A percentile compares a stretch with the other conserved stretches of the same genome.
Conservation (phyloP, 1,140 invertebrate genomes). For the Pygmarrhopalites habei region DNA sequence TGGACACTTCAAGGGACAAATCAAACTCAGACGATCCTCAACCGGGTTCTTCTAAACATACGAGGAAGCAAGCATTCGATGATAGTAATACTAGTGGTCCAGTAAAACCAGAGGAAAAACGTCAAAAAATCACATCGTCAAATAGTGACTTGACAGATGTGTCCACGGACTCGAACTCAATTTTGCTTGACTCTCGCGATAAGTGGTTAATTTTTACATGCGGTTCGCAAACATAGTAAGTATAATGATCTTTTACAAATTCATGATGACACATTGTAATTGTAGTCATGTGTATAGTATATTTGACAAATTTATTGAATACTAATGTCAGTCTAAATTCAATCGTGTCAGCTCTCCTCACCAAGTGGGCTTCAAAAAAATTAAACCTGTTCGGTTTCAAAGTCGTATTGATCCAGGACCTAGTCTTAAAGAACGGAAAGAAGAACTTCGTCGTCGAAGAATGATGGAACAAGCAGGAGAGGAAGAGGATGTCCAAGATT, state of each 20-base stretch:
- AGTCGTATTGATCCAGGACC: constrained; percentile 60
- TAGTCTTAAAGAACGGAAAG: constrained; percentile 58
- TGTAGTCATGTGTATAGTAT: too few relatives aligned
- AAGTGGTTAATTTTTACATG: constrained; percentile 74
- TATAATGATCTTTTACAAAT: too few relatives aligned
- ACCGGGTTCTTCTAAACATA: background rate
- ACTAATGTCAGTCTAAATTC: too few relatives aligned
- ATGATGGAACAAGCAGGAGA: constrained; percentile 45
- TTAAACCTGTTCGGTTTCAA: constrained; percentile 64
- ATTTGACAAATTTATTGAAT: too few relatives aligned
- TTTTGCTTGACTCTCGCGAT: constrained; percentile 34
- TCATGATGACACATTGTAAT: background rate
- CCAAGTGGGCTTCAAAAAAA: constrained; percentile 75
- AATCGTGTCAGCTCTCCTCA: too few relatives aligned
- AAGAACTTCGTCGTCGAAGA: constrained; percentile 51
- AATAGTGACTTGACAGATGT: constrained; percentile 18
- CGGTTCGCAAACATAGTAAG: constrained; percentile 75
- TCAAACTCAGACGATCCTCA: constrained; percentile 46
- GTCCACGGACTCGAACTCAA: background rate
- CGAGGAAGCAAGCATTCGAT: background rate
- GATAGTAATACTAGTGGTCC: background rate
- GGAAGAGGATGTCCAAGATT: constrained; percentile 49
- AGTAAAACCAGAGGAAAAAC: background rate
- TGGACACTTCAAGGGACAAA: constrained; percentile 42
- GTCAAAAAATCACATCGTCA: background rate